A percentile compares a stretch with the other conserved stretches of the same genome.
phyloP scores from a whole-genome alignment of 2,888 invertebrate species.

The Euzetes globulus region DNA sequence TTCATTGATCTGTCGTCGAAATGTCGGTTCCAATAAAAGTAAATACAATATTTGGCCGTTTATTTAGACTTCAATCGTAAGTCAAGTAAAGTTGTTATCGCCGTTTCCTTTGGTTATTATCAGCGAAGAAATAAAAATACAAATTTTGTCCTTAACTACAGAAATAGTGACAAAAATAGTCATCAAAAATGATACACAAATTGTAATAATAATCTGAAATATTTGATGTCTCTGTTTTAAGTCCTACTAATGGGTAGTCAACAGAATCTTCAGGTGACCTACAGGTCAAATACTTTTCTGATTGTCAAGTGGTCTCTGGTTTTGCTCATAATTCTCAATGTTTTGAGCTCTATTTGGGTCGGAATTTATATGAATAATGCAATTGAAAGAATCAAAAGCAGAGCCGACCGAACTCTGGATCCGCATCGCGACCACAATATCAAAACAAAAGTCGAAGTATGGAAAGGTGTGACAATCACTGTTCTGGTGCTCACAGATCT shows the following conservation, averaged over 20 bases:
- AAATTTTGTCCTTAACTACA: background rate
- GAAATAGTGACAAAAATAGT: background rate
- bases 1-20: no score
- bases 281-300: background rate
- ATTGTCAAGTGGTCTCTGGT: slow-evolving; percentile 4
- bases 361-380: slow-evolving; percentile 9
- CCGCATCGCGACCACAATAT: background rate
- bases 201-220: background rate
- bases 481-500: slow-evolving; percentile 5
- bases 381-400: background rate
- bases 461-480: slow-evolving; percentile 1
- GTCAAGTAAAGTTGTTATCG: background rate
- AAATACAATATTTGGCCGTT: background rate
- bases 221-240: background rate
- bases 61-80: background rate
- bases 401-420: background rate
- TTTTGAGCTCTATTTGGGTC: slow-evolving; percentile 19
- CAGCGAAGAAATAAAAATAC: background rate
- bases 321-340: background rate
- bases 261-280: background rate
- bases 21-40: background rate
- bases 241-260: background rate
- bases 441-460: background rate
- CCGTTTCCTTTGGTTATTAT: slow-evolving; percentile 3
- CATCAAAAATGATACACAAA: background rate